Conservation (phyloP, 2,113 vertebrate species). For the Bettongia penicillata region DNA sequence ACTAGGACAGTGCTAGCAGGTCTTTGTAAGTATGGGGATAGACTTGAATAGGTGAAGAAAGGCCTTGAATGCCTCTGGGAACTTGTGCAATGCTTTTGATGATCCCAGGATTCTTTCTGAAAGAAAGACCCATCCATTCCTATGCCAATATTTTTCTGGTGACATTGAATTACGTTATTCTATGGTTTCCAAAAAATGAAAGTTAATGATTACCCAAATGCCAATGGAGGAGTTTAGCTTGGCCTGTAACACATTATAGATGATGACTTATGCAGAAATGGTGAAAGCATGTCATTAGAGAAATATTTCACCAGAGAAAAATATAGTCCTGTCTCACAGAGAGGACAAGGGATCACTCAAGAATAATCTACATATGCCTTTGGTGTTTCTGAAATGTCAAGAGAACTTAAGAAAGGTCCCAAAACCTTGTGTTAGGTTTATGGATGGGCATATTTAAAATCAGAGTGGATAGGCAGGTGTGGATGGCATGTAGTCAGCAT, state of each 20-base stretch:
- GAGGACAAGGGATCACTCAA: not conserved
- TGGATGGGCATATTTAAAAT: not conserved
- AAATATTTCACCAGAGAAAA: not conserved
- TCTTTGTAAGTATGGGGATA: not conserved
- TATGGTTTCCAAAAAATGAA: not conserved
- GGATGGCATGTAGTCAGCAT: not conserved
- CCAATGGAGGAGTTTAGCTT: not conserved
- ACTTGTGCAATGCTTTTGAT: not conserved
- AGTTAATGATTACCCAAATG: not conserved
- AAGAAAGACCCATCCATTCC: not conserved
- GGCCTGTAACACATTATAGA: not conserved
- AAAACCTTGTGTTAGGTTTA: not conserved
- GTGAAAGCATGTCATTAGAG: not conserved
- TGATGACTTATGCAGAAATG: not conserved
- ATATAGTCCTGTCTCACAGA: not conserved
- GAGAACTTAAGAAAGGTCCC: not conserved
- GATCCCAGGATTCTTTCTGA: not conserved
- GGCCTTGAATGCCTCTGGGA: not conserved
- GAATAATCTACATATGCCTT: not conserved
- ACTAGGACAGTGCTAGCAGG: not conserved
- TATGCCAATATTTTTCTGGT: not conserved
- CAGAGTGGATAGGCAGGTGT: not conserved
- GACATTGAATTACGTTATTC: not conserved
- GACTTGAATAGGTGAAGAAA: not conserved
- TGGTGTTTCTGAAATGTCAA: not conserved